Base-by-base conservation (phyloP, 1,140 invertebrate species). In the Pachyrhynchus sulphureomaculatus region DNA sequence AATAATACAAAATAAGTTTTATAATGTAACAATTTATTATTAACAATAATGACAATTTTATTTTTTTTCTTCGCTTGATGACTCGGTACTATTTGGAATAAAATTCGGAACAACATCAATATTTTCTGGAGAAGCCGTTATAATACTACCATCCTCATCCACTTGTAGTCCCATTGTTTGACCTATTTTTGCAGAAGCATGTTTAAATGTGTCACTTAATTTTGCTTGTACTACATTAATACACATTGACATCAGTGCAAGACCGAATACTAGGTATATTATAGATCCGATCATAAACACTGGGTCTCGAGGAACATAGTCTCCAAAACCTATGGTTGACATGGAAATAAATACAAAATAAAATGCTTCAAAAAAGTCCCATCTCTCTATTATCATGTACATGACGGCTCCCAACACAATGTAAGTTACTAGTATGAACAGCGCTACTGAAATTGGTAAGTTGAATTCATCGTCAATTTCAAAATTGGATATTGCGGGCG, bases 281-380 rank as follows among this genome's bases (percentile, higher is more conserved):
- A 95, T 96, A n/a, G 93, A 92, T 45, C 86, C 83, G 84, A 96
- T 91, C 88, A 97, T 95, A 68, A 88, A 95, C 73, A 93, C 85
- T 12, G 92, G 91, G 80, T 95, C 87, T 72, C 86, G 79, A 3
- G 93, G 93, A 4, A 95, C 90, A 64, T 89, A 84, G 78, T 97
- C 94, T 41, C 94, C 94, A 68, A 96, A 93, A 10, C 83, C 93
- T 57, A 96, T 95, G 0, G 94, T 96, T 0, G 91, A 92, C 86
- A 96, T 91, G 0, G 92, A 94, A 65, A 96, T 92, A 73, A 95
- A 96, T 9, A 96, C 90, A 71, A 96, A 96, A 73, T 96, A 96
- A 72, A 96, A 95, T 0, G 92, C 87, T 56, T 93, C 89, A 62
- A 95, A 89, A 70, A 92, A 89, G 1, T 81, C 80, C 94, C 94